These are phyloP conservation scores for Dendrophyllia cribrosa DNA, from an alignment of 64 coral and sea anemone species.

Conservation along the genomic window DNA sequence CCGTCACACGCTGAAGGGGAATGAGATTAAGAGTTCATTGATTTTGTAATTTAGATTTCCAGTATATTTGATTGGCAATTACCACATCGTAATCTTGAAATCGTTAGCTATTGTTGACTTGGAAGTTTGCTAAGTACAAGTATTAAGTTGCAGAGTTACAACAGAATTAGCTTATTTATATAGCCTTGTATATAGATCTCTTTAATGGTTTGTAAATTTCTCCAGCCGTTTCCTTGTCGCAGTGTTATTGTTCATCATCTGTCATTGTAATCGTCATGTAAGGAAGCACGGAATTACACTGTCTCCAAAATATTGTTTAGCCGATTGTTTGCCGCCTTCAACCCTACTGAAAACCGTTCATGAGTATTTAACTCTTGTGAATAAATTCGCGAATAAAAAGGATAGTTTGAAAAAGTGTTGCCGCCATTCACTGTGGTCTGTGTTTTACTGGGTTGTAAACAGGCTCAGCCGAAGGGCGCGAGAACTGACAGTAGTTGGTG, in stretches of 20 bases:
- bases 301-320: background rate
- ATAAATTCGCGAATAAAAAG: constrained; percentile 35
- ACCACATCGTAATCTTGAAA: too few species aligned
- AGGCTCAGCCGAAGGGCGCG: too few species aligned
- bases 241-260: background rate
- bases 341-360: background rate
- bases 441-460: background rate
- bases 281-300: background rate
- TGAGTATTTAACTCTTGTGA: constrained; percentile 27
- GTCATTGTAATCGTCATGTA: background rate
- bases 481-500: too few species aligned
- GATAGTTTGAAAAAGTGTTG: constrained; percentile 32
- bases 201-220: constrained; percentile 27
- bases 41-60: too few species aligned
- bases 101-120: too few species aligned
- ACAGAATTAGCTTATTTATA: constrained; percentile 49
- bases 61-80: too few species aligned
- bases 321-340: background rate
- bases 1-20: too few species aligned
- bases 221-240: background rate
- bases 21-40: too few species aligned
- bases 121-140: background rate
- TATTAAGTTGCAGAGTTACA: background rate
- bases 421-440: background rate
- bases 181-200: constrained; percentile 24